phyloP scores from a whole-genome alignment of 2,888 invertebrate genomes.

The Tachina fera region DNA sequence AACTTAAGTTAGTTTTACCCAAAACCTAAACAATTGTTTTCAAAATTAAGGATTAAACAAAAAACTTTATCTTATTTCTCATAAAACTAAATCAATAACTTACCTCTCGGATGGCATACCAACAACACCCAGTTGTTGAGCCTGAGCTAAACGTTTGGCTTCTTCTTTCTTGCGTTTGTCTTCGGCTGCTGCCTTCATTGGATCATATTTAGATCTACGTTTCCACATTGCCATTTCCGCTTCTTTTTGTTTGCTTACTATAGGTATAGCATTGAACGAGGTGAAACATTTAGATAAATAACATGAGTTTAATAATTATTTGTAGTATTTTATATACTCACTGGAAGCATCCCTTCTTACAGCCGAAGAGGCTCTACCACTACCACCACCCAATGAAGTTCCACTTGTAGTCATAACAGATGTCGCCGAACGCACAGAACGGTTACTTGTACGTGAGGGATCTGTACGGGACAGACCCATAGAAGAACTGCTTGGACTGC shows the following conservation, averaged over 20 bases:
- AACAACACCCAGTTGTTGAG: constrained; percentile 74
- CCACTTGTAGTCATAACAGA: constrained; percentile 79
- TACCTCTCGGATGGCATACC: constrained; percentile 79
- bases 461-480: constrained; percentile 81
- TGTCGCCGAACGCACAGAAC: constrained; percentile 81
- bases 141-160: constrained; percentile 82
- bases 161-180: constrained; percentile 88
- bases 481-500: constrained; percentile 82
- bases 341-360: constrained; percentile 80
- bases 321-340: constrained; percentile 68
- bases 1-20: constrained; percentile 47
- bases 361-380: constrained; percentile 76
- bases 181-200: constrained; percentile 95
- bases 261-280: constrained; percentile 79
- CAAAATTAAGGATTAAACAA: constrained; percentile 14
- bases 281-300: neutral
- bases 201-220: constrained; percentile 96
- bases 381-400: constrained; percentile 75
- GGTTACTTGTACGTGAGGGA: constrained; percentile 80
- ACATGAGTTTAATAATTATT: neutral
- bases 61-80: constrained; percentile 11
- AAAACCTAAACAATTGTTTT: constrained; percentile 40
- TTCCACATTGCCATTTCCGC: constrained; percentile 97
- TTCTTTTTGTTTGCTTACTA: constrained; percentile 88
- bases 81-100: constrained; percentile 52